Percentiles rank a stretch among this genome's conserved stretches.
These are phyloP conservation scores for Cacatua alba DNA, from an alignment of 2,113 vertebrate genomes.

Conservation along the genomic window DNA sequence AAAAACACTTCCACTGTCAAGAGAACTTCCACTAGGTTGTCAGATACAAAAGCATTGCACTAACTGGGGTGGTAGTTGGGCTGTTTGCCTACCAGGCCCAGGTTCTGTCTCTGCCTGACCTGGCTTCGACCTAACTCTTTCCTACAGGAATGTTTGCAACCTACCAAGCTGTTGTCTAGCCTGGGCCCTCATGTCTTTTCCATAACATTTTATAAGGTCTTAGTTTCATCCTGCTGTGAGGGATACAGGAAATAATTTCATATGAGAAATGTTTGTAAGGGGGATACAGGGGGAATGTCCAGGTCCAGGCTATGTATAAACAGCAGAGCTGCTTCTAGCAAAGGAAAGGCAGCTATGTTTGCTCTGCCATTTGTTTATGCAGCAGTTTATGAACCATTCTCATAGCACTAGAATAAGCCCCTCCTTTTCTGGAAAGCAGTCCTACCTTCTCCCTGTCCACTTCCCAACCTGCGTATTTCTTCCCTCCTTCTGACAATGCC, in stretches of 20 bases:
- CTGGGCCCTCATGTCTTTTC: neutral
- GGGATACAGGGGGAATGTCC: neutral
- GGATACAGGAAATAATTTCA: neutral
- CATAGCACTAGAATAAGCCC: neutral
- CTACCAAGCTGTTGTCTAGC: neutral
- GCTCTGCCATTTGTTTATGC: neutral
- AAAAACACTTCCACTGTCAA: neutral
- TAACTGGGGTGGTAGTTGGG: neutral
- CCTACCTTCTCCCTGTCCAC: fast-evolving
- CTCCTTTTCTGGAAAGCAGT: neutral
- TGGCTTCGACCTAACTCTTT: neutral
- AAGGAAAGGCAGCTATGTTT: neutral
- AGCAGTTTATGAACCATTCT: neutral
- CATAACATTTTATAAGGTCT: neutral
- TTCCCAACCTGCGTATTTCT: neutral
- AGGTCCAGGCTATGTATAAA: neutral
- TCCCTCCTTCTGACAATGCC: neutral
- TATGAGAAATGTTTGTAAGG: neutral
- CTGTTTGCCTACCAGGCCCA: neutral
- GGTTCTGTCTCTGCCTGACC: neutral
- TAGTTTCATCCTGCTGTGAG: neutral
- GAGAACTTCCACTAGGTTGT: neutral
- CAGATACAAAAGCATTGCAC: neutral
- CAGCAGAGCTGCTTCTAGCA: neutral
- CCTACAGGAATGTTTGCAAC: neutral